A percentile compares a stretch with the other conserved stretches of the same genome.
These are phyloP conservation scores for Anadara kagoshimensis DNA, from an alignment of 1,140 invertebrate genomes.

Conservation along the genomic window DNA sequence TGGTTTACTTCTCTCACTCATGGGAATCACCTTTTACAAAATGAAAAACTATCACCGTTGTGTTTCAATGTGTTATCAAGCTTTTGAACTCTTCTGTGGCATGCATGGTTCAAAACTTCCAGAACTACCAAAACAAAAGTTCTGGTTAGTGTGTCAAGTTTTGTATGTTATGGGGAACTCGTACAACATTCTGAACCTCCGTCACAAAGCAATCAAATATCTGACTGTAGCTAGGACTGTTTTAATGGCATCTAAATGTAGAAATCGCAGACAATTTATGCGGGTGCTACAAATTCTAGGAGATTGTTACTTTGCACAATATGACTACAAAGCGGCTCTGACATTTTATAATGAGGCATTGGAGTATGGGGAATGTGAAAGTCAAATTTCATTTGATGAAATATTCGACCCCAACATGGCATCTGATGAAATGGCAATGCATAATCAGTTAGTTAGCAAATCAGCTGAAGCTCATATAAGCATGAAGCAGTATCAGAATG, in stretches of 20 bases:
- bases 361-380: conserved; percentile 62
- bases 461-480: conserved; percentile 69
- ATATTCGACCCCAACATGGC: conserved; percentile 62
- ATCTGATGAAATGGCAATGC: conserved; percentile 67
- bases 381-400: conserved; percentile 55
- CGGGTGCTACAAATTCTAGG: conserved; percentile 67
- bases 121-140: conserved; percentile 60
- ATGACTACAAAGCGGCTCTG: conserved; percentile 69
- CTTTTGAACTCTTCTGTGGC: conserved; percentile 66
- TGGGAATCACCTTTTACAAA: conserved; percentile 68
- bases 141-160: conserved; percentile 69
- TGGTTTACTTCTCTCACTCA: conserved; percentile 65
- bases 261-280: conserved; percentile 66
- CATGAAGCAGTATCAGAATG: conserved; percentile 71
- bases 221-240: conserved; percentile 62
- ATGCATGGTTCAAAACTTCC: conserved; percentile 62
- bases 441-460: conserved; percentile 68
- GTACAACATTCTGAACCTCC: conserved; percentile 65
- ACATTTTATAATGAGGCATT: conserved; percentile 68
- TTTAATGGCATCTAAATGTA: conserved; percentile 58
- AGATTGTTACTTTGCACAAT: conserved; percentile 69
- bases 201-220: conserved; percentile 68
- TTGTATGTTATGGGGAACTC: conserved; percentile 70
- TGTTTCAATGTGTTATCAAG: conserved; percentile 67
- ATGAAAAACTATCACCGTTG: conserved; percentile 70